Percentiles rank a stretch among this genome's conserved stretches.
These are phyloP conservation scores for Melitaea cinxia DNA, from an alignment of 1,140 invertebrate species.

Conservation along the genomic window DNA sequence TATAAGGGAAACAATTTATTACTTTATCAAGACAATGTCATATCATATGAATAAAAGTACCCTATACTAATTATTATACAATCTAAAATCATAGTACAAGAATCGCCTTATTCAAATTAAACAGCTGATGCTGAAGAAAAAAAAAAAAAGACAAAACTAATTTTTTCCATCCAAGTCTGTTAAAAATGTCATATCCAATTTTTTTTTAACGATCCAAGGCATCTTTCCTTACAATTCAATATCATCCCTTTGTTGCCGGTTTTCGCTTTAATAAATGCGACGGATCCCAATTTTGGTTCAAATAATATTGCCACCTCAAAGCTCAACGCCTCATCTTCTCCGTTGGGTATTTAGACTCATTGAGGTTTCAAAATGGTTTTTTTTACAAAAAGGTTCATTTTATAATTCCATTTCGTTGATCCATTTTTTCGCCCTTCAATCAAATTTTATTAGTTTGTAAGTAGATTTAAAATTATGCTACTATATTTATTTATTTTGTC, in stretches of 20 bases:
- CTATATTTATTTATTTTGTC: too few relatives aligned
- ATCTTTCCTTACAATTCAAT: constrained; percentile 77
- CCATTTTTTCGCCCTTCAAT: background rate
- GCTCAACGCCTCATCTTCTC: constrained; percentile 34
- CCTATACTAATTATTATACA: too few relatives aligned
- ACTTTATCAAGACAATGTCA: too few relatives aligned
- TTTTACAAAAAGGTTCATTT: constrained; percentile 38
- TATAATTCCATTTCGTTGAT: constrained; percentile 37
- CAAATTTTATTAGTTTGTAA: background rate
- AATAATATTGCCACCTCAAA: constrained; percentile 77
- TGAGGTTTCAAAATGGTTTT: constrained; percentile 42
- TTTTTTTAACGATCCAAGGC: constrained; percentile 35
- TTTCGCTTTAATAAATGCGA: constrained; percentile 79
- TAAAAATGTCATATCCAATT: constrained; percentile 42
- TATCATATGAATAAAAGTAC: too few relatives aligned
- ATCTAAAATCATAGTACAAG: too few relatives aligned
- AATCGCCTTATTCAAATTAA: too few relatives aligned
- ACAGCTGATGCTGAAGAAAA: too few relatives aligned
- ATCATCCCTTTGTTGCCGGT: constrained; percentile 79
- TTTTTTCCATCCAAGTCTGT: too few relatives aligned
- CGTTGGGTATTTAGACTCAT: constrained; percentile 52
- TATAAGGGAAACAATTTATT: too few relatives aligned
- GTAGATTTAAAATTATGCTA: too few relatives aligned
- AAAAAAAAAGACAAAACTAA: too few relatives aligned
- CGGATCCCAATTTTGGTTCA: constrained; percentile 65